Evolutionary conservation across 2,113 vertebrate genomes (phyloP).

Genomic region (Hyperoodon ampullatus): DNA sequence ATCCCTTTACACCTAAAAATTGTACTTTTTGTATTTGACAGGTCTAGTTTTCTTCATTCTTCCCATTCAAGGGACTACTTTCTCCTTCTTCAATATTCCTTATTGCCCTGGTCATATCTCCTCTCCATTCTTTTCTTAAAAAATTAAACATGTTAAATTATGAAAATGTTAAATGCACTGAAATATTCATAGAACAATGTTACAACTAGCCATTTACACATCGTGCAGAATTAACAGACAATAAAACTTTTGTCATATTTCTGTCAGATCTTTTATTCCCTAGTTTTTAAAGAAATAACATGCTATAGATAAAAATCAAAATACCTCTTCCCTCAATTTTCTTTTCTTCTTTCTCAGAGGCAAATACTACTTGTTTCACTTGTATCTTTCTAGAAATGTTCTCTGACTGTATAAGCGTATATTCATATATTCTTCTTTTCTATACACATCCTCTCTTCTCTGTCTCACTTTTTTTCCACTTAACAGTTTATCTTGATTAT

Average conservation of each 20-base stretch:
- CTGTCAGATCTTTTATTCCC: not conserved
- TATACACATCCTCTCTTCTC: not conserved
- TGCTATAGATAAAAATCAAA: not conserved
- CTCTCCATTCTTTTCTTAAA: not conserved
- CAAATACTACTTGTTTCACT: not conserved
- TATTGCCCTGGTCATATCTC: not conserved
- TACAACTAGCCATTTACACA: not conserved
- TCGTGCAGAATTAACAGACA: not conserved
- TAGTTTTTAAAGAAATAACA: not conserved
- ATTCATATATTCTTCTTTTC: not conserved
- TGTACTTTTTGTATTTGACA: not conserved
- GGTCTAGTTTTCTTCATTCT: not conserved
- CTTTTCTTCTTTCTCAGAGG: not conserved
- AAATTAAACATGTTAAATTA: not conserved
- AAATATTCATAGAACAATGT: not conserved
- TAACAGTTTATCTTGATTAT: not conserved
- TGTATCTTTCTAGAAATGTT: not conserved
- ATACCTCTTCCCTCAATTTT: not conserved
- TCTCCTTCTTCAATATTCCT: not conserved
- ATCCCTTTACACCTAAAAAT: not conserved
- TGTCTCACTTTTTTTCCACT: not conserved
- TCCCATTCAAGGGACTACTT: rapidly evolving
- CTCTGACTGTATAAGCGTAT: not conserved
- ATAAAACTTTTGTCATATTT: not conserved
- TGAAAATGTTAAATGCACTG: not conserved